Conservation (phyloP, 2,888 invertebrate genomes). For the Darwinula stevensoni region DNA sequence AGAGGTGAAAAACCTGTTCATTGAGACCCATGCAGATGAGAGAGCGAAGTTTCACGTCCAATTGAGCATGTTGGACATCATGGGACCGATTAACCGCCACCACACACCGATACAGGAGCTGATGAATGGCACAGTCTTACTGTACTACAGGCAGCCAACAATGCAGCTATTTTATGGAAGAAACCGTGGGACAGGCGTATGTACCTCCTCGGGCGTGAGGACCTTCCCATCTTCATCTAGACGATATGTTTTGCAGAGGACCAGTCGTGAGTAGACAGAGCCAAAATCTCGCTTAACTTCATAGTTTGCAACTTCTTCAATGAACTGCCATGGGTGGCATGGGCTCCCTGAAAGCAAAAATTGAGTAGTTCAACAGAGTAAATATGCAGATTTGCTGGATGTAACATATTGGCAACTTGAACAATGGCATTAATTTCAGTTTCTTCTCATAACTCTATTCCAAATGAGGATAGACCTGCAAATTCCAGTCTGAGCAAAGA, state of each 20-base stretch:
- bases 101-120: constrained; percentile 67
- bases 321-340: constrained; percentile 94
- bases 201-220: constrained; percentile 78
- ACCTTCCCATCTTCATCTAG: constrained; percentile 98
- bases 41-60: constrained; percentile 92
- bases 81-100: constrained; percentile 86
- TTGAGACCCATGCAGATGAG: constrained; percentile 83
- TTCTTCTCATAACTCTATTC: too few species aligned
- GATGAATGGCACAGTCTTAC: constrained; percentile 11
- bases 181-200: constrained; percentile 7
- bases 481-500: too few species aligned
- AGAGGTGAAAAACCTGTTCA: constrained; percentile 88
- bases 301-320: constrained; percentile 82
- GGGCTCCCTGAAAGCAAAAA: constrained; percentile 35
- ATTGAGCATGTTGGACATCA: constrained; percentile 82
- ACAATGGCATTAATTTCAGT: too few species aligned
- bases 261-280: constrained; percentile 84
- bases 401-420: too few species aligned
- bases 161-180: too few species aligned
- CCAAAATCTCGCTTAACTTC: constrained; percentile 95
- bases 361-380: background rate
- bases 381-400: background rate
- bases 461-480: too few species aligned
- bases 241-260: constrained; percentile 88
- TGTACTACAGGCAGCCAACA: background rate